A percentile compares a stretch with the other conserved stretches of the same genome.
Evolutionary conservation across 2,888 invertebrate species (phyloP).

Genomic region (Patella pellucida): DNA sequence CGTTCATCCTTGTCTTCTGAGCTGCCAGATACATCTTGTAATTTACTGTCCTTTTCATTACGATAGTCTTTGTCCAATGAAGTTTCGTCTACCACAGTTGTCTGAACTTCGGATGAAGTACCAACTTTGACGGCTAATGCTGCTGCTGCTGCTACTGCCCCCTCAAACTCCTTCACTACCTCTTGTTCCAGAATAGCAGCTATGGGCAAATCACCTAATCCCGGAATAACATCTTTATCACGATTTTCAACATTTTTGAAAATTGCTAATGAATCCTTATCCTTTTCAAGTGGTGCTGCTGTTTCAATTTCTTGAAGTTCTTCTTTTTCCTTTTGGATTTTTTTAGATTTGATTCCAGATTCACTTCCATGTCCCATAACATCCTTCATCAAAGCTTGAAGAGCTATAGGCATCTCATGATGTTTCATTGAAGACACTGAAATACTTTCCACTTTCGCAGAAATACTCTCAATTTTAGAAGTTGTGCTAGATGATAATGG

Average conservation of each 20-base stretch:
- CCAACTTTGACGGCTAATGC: background rate
- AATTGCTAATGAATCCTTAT: background rate
- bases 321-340: conserved; percentile 1
- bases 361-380: conserved; percentile 32
- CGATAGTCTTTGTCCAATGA: background rate
- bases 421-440: background rate
- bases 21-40: background rate
- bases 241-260: background rate
- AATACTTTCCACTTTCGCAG: background rate
- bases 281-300: background rate
- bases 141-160: background rate
- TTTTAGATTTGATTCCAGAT: conserved; percentile 25
- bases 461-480: background rate
- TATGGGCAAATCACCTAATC: background rate
- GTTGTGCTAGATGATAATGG: background rate
- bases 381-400: conserved; percentile 42
- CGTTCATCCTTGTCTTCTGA: background rate
- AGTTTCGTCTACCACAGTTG: background rate
- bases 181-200: background rate
- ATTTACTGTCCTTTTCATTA: background rate
- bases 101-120: background rate
- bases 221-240: background rate
- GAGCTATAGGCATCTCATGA: conserved; percentile 32
- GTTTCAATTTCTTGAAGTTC: conserved; percentile 12
- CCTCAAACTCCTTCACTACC: background rate